A percentile compares a stretch with the other conserved stretches of the same genome.
Conservation (phyloP, 2,888 invertebrate species). For the Dichetophora obliterata region DNA sequence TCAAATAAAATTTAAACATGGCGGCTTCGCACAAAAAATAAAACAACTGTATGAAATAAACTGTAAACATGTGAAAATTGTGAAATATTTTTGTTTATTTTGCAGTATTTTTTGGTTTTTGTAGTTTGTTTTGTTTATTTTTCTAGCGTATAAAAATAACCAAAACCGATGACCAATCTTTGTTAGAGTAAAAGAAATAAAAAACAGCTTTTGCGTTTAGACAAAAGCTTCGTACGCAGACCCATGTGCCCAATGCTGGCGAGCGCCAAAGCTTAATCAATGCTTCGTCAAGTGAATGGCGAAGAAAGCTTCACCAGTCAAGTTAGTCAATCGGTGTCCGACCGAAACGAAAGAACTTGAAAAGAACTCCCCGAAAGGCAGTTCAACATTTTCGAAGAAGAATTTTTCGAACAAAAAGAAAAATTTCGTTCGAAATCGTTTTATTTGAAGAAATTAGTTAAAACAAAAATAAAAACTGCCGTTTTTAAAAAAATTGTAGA, state of each 20-base stretch:
- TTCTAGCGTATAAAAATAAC: not conserved
- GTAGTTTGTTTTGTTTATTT: not conserved
- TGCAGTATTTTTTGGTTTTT: not conserved
- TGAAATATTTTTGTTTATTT: not conserved
- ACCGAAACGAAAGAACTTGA: slow-evolving; percentile 70
- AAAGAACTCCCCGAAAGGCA: slow-evolving; percentile 42
- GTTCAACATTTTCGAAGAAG: slow-evolving; percentile 37
- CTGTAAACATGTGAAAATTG: not conserved
- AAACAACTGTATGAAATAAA: not conserved
- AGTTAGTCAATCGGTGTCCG: slow-evolving; percentile 71
- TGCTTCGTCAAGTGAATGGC: not conserved
- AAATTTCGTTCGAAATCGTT: not conserved
- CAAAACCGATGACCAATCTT: not conserved
- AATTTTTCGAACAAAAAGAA: slow-evolving; percentile 11
- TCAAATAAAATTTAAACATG: not conserved
- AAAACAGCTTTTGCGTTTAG: not conserved
- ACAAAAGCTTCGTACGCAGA: not conserved
- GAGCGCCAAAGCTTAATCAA: too few species aligned
- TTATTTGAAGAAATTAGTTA: slow-evolving; percentile 36
- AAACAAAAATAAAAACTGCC: slow-evolving; percentile 23
- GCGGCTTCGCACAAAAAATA: not conserved
- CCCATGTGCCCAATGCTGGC: too few species aligned
- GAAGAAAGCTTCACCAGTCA: slow-evolving; percentile 54
- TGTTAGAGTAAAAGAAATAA: not conserved
- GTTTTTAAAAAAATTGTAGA: not conserved